Base-by-base conservation (phyloP, 1,140 invertebrate species). In the Achroia grisella region DNA sequence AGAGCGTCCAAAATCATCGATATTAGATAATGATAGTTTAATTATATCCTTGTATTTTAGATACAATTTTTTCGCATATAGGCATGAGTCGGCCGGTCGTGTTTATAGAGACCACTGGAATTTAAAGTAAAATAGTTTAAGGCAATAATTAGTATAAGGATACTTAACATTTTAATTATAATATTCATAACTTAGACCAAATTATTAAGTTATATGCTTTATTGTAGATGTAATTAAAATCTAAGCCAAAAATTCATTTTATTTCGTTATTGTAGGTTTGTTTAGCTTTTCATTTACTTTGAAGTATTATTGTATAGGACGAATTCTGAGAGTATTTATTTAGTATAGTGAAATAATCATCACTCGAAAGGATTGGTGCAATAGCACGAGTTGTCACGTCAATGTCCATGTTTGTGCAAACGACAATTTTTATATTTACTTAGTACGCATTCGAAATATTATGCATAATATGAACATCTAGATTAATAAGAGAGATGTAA, bases 241-340 rank as follows among this genome's bases (percentile, higher is more conserved):
- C 64, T 82, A 85, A 82, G 78, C 81, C 81, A 85, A 85, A 85
- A 76, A 85, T 85, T 81, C 76, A 79, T 79, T 85, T 73, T 74
- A 78, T 72, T 54, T 73, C 58, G 63, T 75, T 75, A 73, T 65
- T 55, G 58, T 77, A 72, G 58, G 62, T 68, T 72, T 76, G 76
- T 65, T 48, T 72, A 71, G 68, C 54, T 56, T 67, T n/a, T 70
- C 63, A 63, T 75, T 68, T 70, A 68, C 73, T 69, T 68, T 66
- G 63, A 80, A 84, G 80, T 84, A 84, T 83, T 84, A 84, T 77
- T 68, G 71, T 52, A 61, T 64, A 65, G 67, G 66, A 56, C 64
- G 48, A 62, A 62, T 64, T 68, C 69, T 64, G 65, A 66, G 43
- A 52, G 57, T 81, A 76, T 83, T 84, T 84, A 84, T 80, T 78